Evolutionary conservation across 2,797 vertebrate genomes (phyloP).

Genomic region (Paguma larvata): DNA sequence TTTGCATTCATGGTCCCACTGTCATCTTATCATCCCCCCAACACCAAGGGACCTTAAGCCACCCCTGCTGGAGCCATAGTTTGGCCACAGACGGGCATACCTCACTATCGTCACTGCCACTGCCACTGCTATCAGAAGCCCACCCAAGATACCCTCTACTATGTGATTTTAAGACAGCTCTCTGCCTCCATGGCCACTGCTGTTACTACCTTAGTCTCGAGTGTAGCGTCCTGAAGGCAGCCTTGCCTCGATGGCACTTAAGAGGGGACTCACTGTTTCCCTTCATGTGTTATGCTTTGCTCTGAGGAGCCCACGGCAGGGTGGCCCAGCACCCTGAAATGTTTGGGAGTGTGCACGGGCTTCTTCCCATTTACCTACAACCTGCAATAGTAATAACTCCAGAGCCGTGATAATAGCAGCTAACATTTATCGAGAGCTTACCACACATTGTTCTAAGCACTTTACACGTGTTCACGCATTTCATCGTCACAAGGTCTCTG

Average conservation of each 20-base stretch:
- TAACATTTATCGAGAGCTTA: neutral
- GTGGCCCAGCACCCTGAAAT: neutral
- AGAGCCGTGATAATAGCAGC: neutral
- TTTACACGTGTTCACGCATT: neutral
- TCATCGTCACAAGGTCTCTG: neutral
- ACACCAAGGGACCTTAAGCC: fast-evolving
- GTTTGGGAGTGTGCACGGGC: neutral
- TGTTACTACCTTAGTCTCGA: neutral
- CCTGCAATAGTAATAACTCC: neutral
- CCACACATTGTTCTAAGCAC: neutral
- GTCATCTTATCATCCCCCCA: neutral
- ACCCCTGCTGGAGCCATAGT: neutral
- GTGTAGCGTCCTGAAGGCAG: neutral
- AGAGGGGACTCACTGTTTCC: neutral
- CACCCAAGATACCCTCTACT: neutral
- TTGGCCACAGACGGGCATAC: neutral
- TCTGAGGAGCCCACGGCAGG: neutral
- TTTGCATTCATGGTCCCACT: neutral
- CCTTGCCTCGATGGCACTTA: neutral
- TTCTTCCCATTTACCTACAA: neutral
- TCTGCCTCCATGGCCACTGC: neutral
- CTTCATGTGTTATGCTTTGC: neutral
- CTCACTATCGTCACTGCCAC: neutral
- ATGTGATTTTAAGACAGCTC: neutral
- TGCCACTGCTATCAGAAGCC: neutral